Base-by-base conservation (phyloP, 2,888 invertebrate species). In the Tillus elongatus region DNA sequence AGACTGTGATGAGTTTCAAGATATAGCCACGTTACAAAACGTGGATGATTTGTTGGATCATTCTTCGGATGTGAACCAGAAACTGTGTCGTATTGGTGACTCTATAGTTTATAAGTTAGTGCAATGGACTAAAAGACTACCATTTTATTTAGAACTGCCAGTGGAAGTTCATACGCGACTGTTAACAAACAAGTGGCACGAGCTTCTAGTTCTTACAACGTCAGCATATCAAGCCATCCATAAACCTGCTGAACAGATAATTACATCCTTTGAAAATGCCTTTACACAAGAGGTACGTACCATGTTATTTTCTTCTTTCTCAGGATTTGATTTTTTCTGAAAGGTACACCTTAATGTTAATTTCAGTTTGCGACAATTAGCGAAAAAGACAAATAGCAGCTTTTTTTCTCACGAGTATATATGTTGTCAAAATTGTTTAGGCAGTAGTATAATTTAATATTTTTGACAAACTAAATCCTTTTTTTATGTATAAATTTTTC, bases 51-150 rank as follows among this genome's bases (percentile, higher is more conserved):
- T 89, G 60, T 74, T 92, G 51, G 88, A 89, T 66, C 88, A 88
- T 65, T 88, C 89, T 61, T 85, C 89, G 51, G 89, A 89, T 68
- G 79, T 90, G 57, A 89, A 84, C 57, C 87, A 90, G 65, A 91
- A 86, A 66, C 75, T 95, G 54, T 91, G 91, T 72, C 88, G 86
- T 68, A 90, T 96, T 60, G 95, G 96, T 35, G 96, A 97, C 71
- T 93, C 92, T 50, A 96, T 97, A 58, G 96, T 97, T 40, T 91
- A 90, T 72, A 93, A 95, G 71, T 78, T 97, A 71, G 96, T 97
- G 50, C 92, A 93, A 68, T 97, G 97, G 97, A 96, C 96, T 57
- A 95, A 95, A 69, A 82, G 92, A 69, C 71, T 97, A 67, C 96
- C 97, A 40, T 97, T 97, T 70, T 97, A 95, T 67, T 75, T 85